Conservation (phyloP, 1,140 invertebrate species). For the Andricus grossulariae region DNA sequence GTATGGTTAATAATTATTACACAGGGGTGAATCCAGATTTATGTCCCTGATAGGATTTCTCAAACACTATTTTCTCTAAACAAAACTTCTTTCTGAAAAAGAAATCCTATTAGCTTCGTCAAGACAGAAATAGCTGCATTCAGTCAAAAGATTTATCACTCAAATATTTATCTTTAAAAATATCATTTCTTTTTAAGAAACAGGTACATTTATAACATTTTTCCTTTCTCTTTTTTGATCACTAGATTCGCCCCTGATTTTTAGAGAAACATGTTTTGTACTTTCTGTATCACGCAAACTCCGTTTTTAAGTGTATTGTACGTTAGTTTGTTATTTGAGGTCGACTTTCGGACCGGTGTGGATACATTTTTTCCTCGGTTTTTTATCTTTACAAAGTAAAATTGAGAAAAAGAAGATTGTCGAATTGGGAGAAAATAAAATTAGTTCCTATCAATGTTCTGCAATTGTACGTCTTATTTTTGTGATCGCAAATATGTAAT, state of each 20-base stretch:
- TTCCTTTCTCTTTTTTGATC: background rate
- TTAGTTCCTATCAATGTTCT: no score
- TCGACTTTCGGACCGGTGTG: background rate
- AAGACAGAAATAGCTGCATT: slow-evolving; percentile 9
- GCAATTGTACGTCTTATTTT: background rate
- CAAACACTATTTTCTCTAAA: background rate
- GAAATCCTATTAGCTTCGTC: slow-evolving; percentile 9
- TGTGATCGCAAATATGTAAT: background rate
- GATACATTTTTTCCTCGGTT: background rate
- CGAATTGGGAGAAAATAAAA: no score
- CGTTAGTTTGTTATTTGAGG: slow-evolving; percentile 20
- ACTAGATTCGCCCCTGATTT: slow-evolving; percentile 17
- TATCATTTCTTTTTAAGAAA: slow-evolving; percentile 13
- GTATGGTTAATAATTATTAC: slow-evolving; percentile 17
- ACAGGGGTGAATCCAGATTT: slow-evolving; percentile 8
- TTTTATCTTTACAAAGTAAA: background rate
- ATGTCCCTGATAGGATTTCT: background rate
- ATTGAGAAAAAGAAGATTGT: no score
- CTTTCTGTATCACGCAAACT: slow-evolving; percentile 30
- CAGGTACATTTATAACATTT: slow-evolving; percentile 27
- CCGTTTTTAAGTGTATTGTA: slow-evolving; percentile 8
- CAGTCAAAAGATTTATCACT: slow-evolving; percentile 20
- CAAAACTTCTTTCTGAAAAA: slow-evolving; percentile 4
- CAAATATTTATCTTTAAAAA: slow-evolving; percentile 20
- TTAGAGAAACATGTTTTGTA: slow-evolving; percentile 27